Evolutionary conservation across 2,888 invertebrate species (phyloP), one percentile per base, ranked within the genome.

Genomic region (Nemotelus pantherinus): DNA sequence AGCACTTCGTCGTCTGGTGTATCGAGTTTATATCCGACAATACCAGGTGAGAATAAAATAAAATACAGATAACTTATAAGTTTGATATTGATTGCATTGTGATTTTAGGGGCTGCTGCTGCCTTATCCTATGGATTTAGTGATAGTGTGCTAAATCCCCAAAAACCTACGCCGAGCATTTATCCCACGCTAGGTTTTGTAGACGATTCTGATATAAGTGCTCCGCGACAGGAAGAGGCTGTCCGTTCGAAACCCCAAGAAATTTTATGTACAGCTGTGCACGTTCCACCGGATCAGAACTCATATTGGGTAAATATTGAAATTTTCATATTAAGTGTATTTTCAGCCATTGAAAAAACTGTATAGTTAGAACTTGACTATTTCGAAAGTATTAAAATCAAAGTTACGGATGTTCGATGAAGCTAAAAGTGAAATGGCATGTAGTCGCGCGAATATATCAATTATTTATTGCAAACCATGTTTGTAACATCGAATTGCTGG

Each of bases 271-370:
- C 85, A 67, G 83, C 84, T 43, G 82, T 86, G n/a, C 85, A 86
- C 78, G 86, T 86, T 67, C 86, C 86, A 1, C 84, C 84, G 77
- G 84, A 83, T 78, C 85, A 86, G 75, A 85, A 86, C 63, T 84
- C 85, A 83, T 85, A 85, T 81, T 86, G 86, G 85, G 84, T 85
- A 84, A 78, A 60, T 77, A 76, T 57, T 3, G 25, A 25, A 1
- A 25, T 25, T 25, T 25, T 25, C 25, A 25, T 25, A 25, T 25
- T 25, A 25, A 25, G 25, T 25, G 25, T 25, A 25, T 25, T 25
- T 25, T 25, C 25, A 25, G 25, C 25, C 25, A 25, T 25, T 25
- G 1, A 25, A 25, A 25, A 25, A 25, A 25, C 1, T 25, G 25
- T 25, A 25, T 25, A 25, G 25, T 25, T 25, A 1, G 25, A 25